Evolutionary conservation across 2,113 vertebrate genomes (phyloP).

Genomic region (Platichthys stellatus): DNA sequence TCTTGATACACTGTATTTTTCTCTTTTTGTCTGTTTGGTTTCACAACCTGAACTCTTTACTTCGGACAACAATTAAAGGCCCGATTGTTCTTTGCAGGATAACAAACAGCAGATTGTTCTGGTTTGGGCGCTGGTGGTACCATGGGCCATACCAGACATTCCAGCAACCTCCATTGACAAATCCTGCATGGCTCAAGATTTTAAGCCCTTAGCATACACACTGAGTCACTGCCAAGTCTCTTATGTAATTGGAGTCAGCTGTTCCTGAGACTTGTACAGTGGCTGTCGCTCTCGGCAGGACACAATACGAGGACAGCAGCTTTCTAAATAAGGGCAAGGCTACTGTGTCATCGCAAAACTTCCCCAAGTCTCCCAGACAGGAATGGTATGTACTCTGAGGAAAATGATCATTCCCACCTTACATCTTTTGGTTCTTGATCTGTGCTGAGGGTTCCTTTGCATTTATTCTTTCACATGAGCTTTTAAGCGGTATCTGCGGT

Average conservation of each 20-base stretch:
- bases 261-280: slow-evolving; percentile 41
- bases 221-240: slow-evolving; percentile 38
- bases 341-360: slow-evolving; percentile 36
- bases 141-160: slow-evolving; percentile 71
- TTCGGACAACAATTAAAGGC: slow-evolving; percentile 46
- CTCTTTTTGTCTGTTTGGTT: slow-evolving; percentile 23
- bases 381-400: slow-evolving; percentile 64
- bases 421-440: slow-evolving; percentile 8
- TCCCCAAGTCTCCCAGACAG: slow-evolving; percentile 35
- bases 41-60: slow-evolving; percentile 25
- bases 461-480: background rate
- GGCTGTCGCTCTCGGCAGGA: slow-evolving; percentile 32
- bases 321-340: slow-evolving; percentile 67
- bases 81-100: slow-evolving; percentile 60
- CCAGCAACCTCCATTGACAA: slow-evolving; percentile 66
- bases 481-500: background rate
- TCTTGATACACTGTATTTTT: background rate
- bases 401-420: slow-evolving; percentile 13
- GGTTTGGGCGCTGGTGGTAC: slow-evolving; percentile 47
- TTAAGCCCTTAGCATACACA: slow-evolving; percentile 56
- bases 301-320: slow-evolving; percentile 14
- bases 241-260: slow-evolving; percentile 69
- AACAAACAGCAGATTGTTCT: slow-evolving; percentile 71
- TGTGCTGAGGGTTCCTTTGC: slow-evolving; percentile 20
- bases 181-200: slow-evolving; percentile 52